Evolutionary conservation across 2,113 vertebrate genomes (phyloP).

Genomic region (Brachypodius melanocephalos): DNA sequence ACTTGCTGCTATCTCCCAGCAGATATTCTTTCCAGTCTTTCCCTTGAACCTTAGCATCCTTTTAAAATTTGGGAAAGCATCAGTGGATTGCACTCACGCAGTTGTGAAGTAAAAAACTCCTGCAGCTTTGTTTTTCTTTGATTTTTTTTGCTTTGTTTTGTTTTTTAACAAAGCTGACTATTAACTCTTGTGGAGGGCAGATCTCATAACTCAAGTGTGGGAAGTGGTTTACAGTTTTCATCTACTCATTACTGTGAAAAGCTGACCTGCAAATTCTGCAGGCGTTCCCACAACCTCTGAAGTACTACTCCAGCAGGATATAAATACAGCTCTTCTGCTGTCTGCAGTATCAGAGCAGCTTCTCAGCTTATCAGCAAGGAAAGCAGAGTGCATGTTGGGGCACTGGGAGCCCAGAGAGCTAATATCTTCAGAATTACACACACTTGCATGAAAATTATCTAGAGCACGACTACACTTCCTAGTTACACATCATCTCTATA

Average conservation of each 20-base stretch:
- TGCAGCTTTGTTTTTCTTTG: neutral
- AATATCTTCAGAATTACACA: neutral
- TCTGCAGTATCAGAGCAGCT: neutral
- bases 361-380: neutral
- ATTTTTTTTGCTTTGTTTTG: neutral
- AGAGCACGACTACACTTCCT: neutral
- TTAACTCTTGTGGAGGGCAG: neutral
- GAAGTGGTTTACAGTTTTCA: slow-evolving; percentile 23
- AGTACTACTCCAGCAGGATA: neutral
- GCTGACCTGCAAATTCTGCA: slow-evolving; percentile 35
- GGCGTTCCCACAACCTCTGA: neutral
- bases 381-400: neutral
- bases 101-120: neutral
- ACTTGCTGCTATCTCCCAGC: neutral
- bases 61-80: neutral
- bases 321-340: neutral
- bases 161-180: neutral
- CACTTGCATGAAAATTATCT: slow-evolving; percentile 1
- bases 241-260: slow-evolving; percentile 4
- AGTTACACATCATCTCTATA: neutral
- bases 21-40: neutral
- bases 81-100: neutral
- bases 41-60: neutral
- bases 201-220: neutral
- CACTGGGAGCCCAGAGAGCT: neutral